Conservation (phyloP, 2,797 vertebrate species). For the Melanogrammus aeglefinus region DNA sequence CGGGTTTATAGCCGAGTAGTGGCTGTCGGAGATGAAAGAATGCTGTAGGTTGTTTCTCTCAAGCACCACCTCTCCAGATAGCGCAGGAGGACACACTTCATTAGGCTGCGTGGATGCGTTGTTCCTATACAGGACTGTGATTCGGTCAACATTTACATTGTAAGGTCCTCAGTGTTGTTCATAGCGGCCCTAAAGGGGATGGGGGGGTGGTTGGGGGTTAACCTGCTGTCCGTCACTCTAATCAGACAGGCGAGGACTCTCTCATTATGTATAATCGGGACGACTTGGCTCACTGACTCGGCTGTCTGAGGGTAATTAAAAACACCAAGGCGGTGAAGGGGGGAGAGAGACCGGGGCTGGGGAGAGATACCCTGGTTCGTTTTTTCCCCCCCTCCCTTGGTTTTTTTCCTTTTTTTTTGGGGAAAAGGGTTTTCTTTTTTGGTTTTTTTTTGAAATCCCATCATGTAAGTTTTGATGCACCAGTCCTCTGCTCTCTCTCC, state of each 20-base stretch:
- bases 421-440: too few species aligned
- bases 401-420: too few species aligned
- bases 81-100: background rate
- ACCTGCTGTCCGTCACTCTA: constrained; percentile 21
- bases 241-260: constrained; percentile 41
- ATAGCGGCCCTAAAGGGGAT: background rate
- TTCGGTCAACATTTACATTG: too few species aligned
- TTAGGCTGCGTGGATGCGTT: background rate
- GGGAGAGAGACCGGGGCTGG: constrained; percentile 25
- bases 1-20: constrained; percentile 48
- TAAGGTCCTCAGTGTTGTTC: background rate
- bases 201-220: constrained; percentile 23
- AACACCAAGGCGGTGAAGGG: constrained; percentile 23
- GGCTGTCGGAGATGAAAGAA: constrained; percentile 38
- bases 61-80: too few species aligned
- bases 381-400: too few species aligned
- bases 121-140: too few species aligned
- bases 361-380: constrained; percentile 42
- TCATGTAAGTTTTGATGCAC: background rate
- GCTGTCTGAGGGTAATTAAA: constrained; percentile 45
- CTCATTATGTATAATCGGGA: constrained; percentile 50
- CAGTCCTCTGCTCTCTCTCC: background rate
- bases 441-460: background rate
- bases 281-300: constrained; percentile 34
- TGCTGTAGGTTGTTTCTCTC: constrained; percentile 14